Percentiles rank a stretch among this genome's conserved stretches.
These are phyloP conservation scores for Terebella lapidaria DNA, from an alignment of 2,888 invertebrate species.

Conservation along the genomic window DNA sequence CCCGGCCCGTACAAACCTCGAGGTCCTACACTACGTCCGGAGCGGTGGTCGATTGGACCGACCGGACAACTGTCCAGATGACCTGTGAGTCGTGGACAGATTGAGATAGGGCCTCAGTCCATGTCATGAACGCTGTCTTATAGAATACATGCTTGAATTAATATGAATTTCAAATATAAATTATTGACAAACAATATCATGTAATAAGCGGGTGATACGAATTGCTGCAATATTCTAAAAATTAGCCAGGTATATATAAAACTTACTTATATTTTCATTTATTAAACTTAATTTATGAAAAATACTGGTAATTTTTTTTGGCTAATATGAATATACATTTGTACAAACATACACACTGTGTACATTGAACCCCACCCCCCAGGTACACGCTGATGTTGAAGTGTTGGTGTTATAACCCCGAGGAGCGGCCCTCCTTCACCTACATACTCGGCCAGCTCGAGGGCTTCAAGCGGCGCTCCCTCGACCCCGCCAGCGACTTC, in stretches of 20 bases:
- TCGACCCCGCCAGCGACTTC: neutral
- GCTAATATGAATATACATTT: too few species aligned
- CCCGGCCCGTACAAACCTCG: constrained; percentile 84
- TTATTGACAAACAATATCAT: neutral
- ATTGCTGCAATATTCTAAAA: too few species aligned
- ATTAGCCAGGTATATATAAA: too few species aligned
- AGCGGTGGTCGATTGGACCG: constrained; percentile 73
- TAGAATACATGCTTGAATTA: neutral
- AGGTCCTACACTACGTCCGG: constrained; percentile 84
- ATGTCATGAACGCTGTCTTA: constrained; percentile 17
- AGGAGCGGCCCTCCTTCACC: constrained; percentile 76
- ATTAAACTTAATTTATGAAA: too few species aligned
- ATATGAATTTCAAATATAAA: neutral
- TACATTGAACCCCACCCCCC: too few species aligned
- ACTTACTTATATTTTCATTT: too few species aligned
- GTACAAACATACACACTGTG: too few species aligned
- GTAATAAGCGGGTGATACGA: too few species aligned
- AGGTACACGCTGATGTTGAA: constrained; percentile 79
- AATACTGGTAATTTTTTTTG: too few species aligned
- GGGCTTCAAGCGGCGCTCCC: constrained; percentile 6
- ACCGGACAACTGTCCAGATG: constrained; percentile 74
- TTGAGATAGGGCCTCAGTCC: too few species aligned
- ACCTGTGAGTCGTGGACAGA: constrained; percentile 55
- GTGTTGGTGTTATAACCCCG: constrained; percentile 82
- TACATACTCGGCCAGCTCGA: constrained; percentile 18